Evolutionary conservation across 1,140 invertebrate genomes (phyloP).

Genomic region (Stegodyphus mimosarum): DNA sequence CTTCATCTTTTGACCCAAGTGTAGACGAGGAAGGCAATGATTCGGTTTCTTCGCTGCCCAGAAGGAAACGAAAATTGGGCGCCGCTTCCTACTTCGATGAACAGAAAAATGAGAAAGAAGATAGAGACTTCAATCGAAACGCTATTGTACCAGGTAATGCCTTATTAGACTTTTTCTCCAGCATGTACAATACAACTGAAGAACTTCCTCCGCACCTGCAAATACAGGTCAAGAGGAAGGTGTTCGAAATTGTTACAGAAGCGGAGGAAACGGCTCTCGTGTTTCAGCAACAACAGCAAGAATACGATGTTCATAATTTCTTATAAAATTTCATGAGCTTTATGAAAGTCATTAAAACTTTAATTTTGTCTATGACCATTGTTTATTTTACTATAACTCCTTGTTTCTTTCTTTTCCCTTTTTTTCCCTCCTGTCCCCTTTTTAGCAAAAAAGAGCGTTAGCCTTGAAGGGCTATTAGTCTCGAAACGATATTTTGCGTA

Average conservation of each 20-base stretch:
- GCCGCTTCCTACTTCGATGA: background rate
- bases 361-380: background rate
- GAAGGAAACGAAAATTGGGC: background rate
- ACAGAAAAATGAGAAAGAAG: background rate
- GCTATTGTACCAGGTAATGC: background rate
- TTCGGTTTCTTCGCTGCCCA: background rate
- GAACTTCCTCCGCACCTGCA: slow-evolving; percentile 12
- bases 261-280: slow-evolving; percentile 35
- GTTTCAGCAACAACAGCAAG: background rate
- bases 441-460: too few species aligned
- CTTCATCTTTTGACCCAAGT: background rate
- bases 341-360: background rate
- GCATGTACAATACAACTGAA: slow-evolving; percentile 40
- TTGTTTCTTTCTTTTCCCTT: too few species aligned
- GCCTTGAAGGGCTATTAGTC: too few species aligned
- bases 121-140: background rate
- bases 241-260: slow-evolving; percentile 29
- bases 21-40: slow-evolving; percentile 7
- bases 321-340: background rate
- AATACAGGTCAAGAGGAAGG: slow-evolving; percentile 31
- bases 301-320: slow-evolving; percentile 22
- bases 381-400: background rate
- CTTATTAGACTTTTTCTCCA: slow-evolving; percentile 28
- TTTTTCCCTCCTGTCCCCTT: too few species aligned
- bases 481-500: too few species aligned